Percentiles rank a stretch among this genome's conserved stretches.
Conservation (phyloP, 2,888 invertebrate genomes). For the Acleris holmiana region DNA sequence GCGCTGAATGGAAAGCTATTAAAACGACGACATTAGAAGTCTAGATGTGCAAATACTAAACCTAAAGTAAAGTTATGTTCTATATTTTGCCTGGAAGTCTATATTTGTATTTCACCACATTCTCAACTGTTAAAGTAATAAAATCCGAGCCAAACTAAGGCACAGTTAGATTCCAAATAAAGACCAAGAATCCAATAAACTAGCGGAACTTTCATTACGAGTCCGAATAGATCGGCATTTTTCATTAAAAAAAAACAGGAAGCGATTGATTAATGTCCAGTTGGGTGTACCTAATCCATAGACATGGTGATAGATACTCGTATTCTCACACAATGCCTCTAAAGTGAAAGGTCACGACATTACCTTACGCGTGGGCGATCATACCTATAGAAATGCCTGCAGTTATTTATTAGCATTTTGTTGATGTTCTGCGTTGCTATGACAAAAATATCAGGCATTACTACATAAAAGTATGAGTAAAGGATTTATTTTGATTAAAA, state of each 20-base stretch:
- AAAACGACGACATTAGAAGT: too few species aligned
- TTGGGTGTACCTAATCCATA: background rate
- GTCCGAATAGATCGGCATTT: slow-evolving; percentile 4
- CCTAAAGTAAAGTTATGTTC: too few species aligned
- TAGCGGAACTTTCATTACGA: slow-evolving; percentile 4
- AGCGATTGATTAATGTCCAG: slow-evolving; percentile 10
- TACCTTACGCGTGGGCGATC: slow-evolving; percentile 2
- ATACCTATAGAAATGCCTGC: background rate
- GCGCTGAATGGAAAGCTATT: too few species aligned
- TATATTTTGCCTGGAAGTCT: too few species aligned
- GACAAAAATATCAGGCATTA: slow-evolving; percentile 17
- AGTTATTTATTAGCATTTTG: slow-evolving; percentile 1
- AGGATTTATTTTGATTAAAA: too few species aligned
- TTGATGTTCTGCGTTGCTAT: background rate
- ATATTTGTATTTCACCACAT: too few species aligned
- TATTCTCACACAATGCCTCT: too few species aligned
- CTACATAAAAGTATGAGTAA: too few species aligned
- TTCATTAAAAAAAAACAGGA: slow-evolving; percentile 15
- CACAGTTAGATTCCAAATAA: background rate
- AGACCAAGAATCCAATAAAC: slow-evolving; percentile 4
- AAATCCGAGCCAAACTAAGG: too few species aligned
- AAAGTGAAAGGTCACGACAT: background rate
- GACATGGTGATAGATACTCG: background rate
- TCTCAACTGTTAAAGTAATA: too few species aligned
- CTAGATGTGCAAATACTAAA: too few species aligned